A percentile compares a stretch with the other conserved stretches of the same genome.
phyloP scores from a whole-genome alignment of 2,888 invertebrate species.

The Megamerina dolium region DNA sequence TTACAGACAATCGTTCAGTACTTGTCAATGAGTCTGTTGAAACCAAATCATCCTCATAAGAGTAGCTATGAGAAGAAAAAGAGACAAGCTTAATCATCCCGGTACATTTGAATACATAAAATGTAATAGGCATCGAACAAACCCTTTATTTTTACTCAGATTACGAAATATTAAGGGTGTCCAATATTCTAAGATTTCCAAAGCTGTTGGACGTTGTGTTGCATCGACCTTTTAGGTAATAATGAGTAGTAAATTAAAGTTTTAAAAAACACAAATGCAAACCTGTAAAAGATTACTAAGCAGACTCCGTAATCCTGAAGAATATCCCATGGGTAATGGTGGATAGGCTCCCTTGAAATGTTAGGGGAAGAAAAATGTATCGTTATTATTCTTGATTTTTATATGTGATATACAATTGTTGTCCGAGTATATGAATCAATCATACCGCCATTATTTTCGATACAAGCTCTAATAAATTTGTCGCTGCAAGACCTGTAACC shows the following conservation, averaged over 20 bases:
- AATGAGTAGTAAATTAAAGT: no score
- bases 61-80: slow-evolving; percentile 28
- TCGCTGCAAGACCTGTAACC: slow-evolving; percentile 68
- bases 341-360: slow-evolving; percentile 61
- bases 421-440: no score
- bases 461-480: slow-evolving; percentile 65
- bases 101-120: no score
- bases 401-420: no score
- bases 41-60: slow-evolving; percentile 38
- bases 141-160: slow-evolving; percentile 47
- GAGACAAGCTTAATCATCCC: no score
- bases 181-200: slow-evolving; percentile 54
- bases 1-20: slow-evolving; percentile 20
- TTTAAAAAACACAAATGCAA: no score
- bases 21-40: slow-evolving; percentile 16
- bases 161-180: slow-evolving; percentile 51
- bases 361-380: no score
- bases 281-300: slow-evolving; percentile 58
- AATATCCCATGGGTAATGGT: slow-evolving; percentile 61
- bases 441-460: slow-evolving; percentile 68
- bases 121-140: no score
- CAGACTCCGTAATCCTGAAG: slow-evolving; percentile 57
- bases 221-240: slow-evolving; percentile 61
- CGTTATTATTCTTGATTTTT: no score
- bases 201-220: slow-evolving; percentile 57